phyloP scores from a whole-genome alignment of 2,797 vertebrate species.

The Botia kubotai region DNA sequence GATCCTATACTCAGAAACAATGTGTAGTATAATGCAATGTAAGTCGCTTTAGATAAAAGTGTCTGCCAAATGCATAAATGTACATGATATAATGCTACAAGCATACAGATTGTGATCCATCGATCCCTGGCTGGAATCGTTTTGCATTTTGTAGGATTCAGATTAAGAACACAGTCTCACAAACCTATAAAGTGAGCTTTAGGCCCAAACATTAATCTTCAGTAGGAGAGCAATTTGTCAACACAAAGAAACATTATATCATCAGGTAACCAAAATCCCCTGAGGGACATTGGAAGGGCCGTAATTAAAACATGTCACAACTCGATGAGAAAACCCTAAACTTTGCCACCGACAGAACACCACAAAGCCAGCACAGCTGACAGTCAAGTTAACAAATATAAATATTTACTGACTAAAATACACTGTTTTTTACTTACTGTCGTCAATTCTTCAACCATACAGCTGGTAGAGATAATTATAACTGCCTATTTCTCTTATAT shows the following conservation, averaged over 20 bases:
- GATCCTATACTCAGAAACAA: too few relatives aligned
- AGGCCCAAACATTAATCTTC: conserved; percentile 35
- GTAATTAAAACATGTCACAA: conserved; percentile 27
- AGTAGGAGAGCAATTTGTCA: conserved; percentile 18
- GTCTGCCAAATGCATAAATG: too few relatives aligned
- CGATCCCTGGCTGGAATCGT: too few relatives aligned
- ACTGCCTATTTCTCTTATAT: not conserved
- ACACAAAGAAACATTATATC: conserved; percentile 38
- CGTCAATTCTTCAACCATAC: not conserved
- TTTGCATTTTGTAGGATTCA: not conserved
- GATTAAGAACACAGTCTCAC: conserved; percentile 10
- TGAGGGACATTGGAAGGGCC: not conserved
- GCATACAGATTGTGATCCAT: too few relatives aligned
- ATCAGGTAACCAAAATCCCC: conserved; percentile 24
- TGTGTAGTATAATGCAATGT: too few relatives aligned
- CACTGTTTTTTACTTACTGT: not conserved
- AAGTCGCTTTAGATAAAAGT: too few relatives aligned
- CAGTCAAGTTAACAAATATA: not conserved
- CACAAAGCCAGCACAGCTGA: not conserved
- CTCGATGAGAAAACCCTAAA: conserved; percentile 32
- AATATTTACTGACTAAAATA: not conserved
- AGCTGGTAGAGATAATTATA: not conserved
- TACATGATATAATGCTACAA: too few relatives aligned
- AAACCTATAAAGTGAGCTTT: conserved; percentile 15
- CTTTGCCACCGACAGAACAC: not conserved